phyloP scores from a whole-genome alignment of 1,140 invertebrate genomes.

The Drusus annulatus region DNA sequence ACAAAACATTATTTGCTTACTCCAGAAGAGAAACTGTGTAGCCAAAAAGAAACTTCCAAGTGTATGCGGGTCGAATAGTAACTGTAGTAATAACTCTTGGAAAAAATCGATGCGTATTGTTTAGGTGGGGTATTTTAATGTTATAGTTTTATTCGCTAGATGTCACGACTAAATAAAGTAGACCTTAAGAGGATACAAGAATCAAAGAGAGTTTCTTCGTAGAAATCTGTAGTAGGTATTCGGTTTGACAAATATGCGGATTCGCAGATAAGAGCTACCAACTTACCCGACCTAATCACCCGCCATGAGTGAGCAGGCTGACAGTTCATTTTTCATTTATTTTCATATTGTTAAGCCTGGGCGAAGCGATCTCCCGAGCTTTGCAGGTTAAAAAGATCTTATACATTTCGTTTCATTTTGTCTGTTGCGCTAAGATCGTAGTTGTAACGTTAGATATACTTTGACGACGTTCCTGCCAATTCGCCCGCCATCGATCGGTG shows the following conservation, averaged over 20 bases:
- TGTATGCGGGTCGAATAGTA: too few species aligned
- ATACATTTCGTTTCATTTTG: slow-evolving; percentile 39
- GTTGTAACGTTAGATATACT: neutral
- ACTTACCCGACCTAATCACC: slow-evolving; percentile 36
- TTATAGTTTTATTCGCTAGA: too few species aligned
- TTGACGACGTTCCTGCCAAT: slow-evolving; percentile 7
- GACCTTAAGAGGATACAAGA: neutral
- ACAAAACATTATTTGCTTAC: slow-evolving; percentile 14
- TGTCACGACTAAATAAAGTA: neutral
- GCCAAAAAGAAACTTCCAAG: too few species aligned
- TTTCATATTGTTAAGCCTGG: slow-evolving; percentile 47
- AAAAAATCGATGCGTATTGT: too few species aligned
- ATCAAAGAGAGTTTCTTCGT: neutral
- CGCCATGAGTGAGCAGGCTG: slow-evolving; percentile 31
- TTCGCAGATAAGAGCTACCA: slow-evolving; percentile 40
- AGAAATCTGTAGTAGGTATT: too few species aligned
- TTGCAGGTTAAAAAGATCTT: slow-evolving; percentile 50
- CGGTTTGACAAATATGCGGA: slow-evolving; percentile 25
- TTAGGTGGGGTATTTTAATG: too few species aligned
- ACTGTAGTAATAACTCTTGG: too few species aligned
- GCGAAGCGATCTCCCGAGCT: slow-evolving; percentile 46
- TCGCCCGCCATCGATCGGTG: slow-evolving; percentile 15
- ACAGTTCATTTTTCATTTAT: slow-evolving; percentile 52
- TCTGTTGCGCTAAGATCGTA: neutral
- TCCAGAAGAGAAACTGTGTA: neutral